Percentiles rank a stretch among this genome's conserved stretches.
phyloP scores from a whole-genome alignment of 2,113 vertebrate species.

The Holacanthus passer region DNA sequence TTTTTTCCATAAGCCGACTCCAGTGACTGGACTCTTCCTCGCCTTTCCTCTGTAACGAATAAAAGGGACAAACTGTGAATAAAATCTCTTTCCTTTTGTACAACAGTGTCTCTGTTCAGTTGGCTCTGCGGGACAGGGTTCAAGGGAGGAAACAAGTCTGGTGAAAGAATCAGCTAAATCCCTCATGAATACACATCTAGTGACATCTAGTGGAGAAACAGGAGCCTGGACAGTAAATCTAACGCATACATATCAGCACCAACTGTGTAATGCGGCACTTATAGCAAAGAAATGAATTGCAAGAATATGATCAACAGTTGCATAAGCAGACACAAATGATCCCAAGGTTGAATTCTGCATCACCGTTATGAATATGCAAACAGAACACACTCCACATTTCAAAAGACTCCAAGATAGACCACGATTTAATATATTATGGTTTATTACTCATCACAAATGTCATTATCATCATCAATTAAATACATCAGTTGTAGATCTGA shows the following conservation, averaged over 20 bases:
- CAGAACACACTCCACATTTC: background rate
- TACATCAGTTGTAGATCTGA: constrained; percentile 83
- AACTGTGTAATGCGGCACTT: background rate
- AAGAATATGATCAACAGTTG: background rate
- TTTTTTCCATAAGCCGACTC: constrained; percentile 60
- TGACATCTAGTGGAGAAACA: constrained; percentile 43
- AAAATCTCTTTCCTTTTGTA: constrained; percentile 84
- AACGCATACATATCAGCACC: background rate
- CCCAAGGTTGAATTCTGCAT: no score
- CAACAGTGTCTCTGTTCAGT: constrained; percentile 77
- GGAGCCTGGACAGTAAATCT: background rate
- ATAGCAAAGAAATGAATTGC: background rate
- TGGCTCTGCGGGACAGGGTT: constrained; percentile 58
- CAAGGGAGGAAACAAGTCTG: background rate
- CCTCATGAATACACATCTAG: background rate
- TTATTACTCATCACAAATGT: constrained; percentile 87
- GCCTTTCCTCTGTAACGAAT: constrained; percentile 82
- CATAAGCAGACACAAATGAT: no score
- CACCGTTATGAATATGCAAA: background rate
- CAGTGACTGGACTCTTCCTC: constrained; percentile 51
- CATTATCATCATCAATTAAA: constrained; percentile 84
- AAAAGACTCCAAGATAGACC: background rate
- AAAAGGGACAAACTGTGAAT: constrained; percentile 86
- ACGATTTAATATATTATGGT: constrained; percentile 86
- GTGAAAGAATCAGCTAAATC: background rate